Percentiles rank a stretch among this genome's conserved stretches.
These are phyloP conservation scores for Drosophila ogumai DNA, from an alignment of 1,140 invertebrate species.

Conservation along the genomic window DNA sequence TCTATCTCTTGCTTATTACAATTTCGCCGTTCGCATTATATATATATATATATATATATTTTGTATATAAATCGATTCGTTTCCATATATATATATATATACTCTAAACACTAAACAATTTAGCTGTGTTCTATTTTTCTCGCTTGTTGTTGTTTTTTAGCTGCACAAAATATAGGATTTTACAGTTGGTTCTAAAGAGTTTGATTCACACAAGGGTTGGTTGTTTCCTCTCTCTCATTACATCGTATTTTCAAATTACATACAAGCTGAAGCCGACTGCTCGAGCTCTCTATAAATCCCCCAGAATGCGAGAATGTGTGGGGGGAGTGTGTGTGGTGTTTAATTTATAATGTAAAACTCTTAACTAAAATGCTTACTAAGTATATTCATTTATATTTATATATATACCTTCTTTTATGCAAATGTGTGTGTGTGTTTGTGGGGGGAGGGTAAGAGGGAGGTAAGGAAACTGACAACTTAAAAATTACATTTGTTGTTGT, in stretches of 20 bases:
- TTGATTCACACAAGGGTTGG: slow-evolving; percentile 23
- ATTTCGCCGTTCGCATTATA: slow-evolving; percentile 69
- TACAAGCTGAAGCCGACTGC: slow-evolving; percentile 68
- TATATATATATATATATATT: slow-evolving; percentile 50
- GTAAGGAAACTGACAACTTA: slow-evolving; percentile 55
- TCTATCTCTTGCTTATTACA: slow-evolving; percentile 77
- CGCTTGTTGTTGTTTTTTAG: slow-evolving; percentile 42
- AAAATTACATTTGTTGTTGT: slow-evolving; percentile 51
- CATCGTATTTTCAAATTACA: slow-evolving; percentile 56
- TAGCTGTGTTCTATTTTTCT: slow-evolving; percentile 55
- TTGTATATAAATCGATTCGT: slow-evolving; percentile 65
- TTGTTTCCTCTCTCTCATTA: slow-evolving; percentile 9
- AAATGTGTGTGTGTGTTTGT: slow-evolving; percentile 64
- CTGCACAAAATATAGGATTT: slow-evolving; percentile 77
- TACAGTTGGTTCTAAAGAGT: slow-evolving; percentile 63
- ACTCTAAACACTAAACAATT: slow-evolving; percentile 80
- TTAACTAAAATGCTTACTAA: slow-evolving; percentile 80
- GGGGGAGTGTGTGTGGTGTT: slow-evolving; percentile 21
- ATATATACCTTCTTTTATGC: slow-evolving; percentile 61
- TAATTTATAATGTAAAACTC: slow-evolving; percentile 78
- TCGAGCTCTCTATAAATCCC: slow-evolving; percentile 17
- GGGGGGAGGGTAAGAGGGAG: slow-evolving; percentile 21
- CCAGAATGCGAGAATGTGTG: slow-evolving; percentile 37
- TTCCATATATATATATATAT: slow-evolving; percentile 58
- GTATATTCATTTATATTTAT: slow-evolving; percentile 81